Percentiles rank a stretch among this genome's conserved stretches.
Evolutionary conservation across 2,113 vertebrate genomes (phyloP).

Genomic region (Desmodus rotundus): DNA sequence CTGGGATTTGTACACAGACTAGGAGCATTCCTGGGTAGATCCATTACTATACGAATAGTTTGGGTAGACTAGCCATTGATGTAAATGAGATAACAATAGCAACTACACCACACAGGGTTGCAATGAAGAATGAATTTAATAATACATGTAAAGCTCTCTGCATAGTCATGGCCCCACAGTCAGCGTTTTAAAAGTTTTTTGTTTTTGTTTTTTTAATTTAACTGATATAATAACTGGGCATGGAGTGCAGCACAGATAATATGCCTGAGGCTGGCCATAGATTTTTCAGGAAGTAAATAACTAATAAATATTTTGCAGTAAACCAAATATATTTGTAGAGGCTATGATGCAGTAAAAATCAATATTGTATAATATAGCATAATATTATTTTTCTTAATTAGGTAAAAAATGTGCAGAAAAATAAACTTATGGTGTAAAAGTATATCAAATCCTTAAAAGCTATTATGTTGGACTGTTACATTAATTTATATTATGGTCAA

Average conservation of each 20-base stretch:
- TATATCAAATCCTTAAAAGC: not conserved
- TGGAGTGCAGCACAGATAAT: not conserved
- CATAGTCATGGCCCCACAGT: not conserved
- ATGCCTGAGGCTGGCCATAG: not conserved
- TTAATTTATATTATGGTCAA: not conserved
- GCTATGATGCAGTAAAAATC: not conserved
- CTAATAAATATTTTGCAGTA: not conserved
- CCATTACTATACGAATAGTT: not conserved
- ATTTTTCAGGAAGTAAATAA: conserved; percentile 10
- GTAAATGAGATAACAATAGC: not conserved
- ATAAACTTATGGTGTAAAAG: not conserved
- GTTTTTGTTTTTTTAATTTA: not conserved
- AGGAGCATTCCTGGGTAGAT: not conserved
- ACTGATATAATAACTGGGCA: not conserved
- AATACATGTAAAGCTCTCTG: not conserved
- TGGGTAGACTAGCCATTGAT: not conserved
- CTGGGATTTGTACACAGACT: not conserved
- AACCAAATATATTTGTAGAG: not conserved
- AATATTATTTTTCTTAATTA: not conserved
- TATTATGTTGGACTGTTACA: not conserved
- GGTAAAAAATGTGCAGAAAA: not conserved
- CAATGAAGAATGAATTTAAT: not conserved
- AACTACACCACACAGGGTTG: not conserved
- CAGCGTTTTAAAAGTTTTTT: not conserved
- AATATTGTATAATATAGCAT: not conserved